Percentiles rank a stretch among this genome's conserved stretches.
Evolutionary conservation across 1,140 invertebrate genomes (phyloP).

Genomic region (Drosophila jambulina): DNA sequence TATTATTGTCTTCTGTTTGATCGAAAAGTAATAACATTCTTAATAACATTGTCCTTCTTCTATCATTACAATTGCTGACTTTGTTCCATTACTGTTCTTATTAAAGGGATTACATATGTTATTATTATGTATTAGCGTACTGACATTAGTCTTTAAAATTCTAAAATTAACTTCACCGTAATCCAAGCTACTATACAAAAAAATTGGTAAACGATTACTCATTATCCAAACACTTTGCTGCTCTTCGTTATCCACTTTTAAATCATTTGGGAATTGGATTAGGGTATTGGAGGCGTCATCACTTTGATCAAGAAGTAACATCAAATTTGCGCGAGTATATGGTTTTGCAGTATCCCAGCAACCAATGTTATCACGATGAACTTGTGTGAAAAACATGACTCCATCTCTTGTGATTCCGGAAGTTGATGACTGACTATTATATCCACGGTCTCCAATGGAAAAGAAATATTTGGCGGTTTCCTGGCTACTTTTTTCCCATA

Average conservation of each 20-base stretch:
- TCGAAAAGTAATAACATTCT: background rate
- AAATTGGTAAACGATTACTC: conserved; percentile 90
- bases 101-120: conserved; percentile 89
- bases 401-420: conserved; percentile 90
- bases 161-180: conserved; percentile 90
- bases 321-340: conserved; percentile 88
- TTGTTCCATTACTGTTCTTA: conserved; percentile 13
- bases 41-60: conserved; percentile 73
- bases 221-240: conserved; percentile 91
- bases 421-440: conserved; percentile 89
- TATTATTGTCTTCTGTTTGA: background rate
- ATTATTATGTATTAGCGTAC: conserved; percentile 87
- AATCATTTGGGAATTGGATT: conserved; percentile 91
- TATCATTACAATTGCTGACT: conserved; percentile 46
- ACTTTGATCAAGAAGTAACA: conserved; percentile 86
- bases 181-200: conserved; percentile 89
- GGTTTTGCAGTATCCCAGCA: conserved; percentile 92
- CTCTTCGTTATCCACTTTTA: conserved; percentile 90
- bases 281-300: conserved; percentile 85
- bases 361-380: conserved; percentile 89
- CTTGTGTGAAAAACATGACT: conserved; percentile 92
- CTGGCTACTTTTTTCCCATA: conserved; percentile 85
- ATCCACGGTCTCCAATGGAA: conserved; percentile 88
- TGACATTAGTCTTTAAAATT: conserved; percentile 88
- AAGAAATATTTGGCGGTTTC: conserved; percentile 87